Base-by-base conservation (phyloP, 1,140 invertebrate species). In the Eumeta japonica region DNA sequence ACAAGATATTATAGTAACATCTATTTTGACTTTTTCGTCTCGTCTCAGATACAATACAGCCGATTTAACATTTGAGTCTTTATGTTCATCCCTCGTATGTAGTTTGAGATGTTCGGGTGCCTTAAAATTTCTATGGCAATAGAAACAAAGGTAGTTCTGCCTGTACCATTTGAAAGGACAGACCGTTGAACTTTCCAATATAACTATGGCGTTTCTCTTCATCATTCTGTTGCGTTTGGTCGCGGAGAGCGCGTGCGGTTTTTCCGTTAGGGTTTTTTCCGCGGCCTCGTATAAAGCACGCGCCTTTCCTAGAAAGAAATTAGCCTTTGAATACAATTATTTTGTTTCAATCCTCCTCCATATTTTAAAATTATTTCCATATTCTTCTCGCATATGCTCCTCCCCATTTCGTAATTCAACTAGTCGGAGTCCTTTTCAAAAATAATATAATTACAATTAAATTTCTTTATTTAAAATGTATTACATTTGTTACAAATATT, bases 21-120 rank as follows among this genome's bases (percentile, higher is more conserved):
- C 64, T 43, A 74, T 57, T 62, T 74, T 74, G 3, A 67, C 63
- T 46, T 62, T 67, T 34, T 70, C 70, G 19, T 70, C 66, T 13
- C 64, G 52, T 41, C 59, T 62, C 3, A 74, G 34, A 16, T 64
- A 70, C 0, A 43, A 50, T 9, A 74, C 70, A 2, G 66, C 66
- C 0, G 63, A 45, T 57, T 64, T 62, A 2, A 67, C 38, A 33
- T 52, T 64, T 0, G 57, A 43, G 32, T 44, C 46, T 17, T 46
- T 38, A 28, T 74, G 70, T 13, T 54, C 46, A 0, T 35, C 36
- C n/a, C 16, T 37, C 0, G 62, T 70, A 34, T 74, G 70, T 13
- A 55, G 47, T 48, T 62, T 74, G 3, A 74, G 37, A 0, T 35
- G 16, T 2, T 39, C 18, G 1, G 52, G 34, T 4, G 47, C 46